phyloP scores from a whole-genome alignment of 2,797 vertebrate species.

The Muscicapa striata region DNA sequence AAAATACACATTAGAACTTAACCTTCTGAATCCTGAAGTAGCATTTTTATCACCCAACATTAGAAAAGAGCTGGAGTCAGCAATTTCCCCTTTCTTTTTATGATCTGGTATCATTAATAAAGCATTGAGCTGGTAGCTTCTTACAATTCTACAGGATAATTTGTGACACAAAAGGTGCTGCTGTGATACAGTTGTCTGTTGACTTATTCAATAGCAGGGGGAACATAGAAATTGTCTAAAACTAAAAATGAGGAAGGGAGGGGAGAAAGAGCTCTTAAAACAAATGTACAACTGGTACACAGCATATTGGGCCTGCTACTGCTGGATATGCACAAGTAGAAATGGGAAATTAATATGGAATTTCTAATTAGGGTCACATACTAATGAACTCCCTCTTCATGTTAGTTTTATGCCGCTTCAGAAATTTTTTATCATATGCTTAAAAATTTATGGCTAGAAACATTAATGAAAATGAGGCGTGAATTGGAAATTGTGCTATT shows the following conservation, averaged over 20 bases:
- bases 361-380: conserved; percentile 87
- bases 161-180: conserved; percentile 82
- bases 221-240: conserved; percentile 65
- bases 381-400: conserved; percentile 83
- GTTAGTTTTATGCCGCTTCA: conserved; percentile 88
- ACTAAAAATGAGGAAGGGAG: conserved; percentile 28
- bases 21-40: conserved; percentile 92
- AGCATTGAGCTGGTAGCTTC: conserved; percentile 84
- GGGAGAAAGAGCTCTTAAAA: background rate
- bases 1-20: conserved; percentile 95
- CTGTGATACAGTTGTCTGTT: conserved; percentile 81
- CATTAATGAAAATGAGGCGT: conserved; percentile 88
- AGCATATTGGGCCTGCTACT: conserved; percentile 48
- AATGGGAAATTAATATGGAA: conserved; percentile 81
- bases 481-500: conserved; percentile 86
- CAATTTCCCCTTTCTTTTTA: conserved; percentile 81
- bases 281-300: background rate
- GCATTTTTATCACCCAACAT: conserved; percentile 91
- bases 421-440: conserved; percentile 89
- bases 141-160: conserved; percentile 83
- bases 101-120: conserved; percentile 91
- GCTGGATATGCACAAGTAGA: conserved; percentile 72
- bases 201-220: conserved; percentile 82
- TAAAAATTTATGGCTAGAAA: conserved; percentile 88
- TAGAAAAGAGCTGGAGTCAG: conserved; percentile 89